Base-by-base conservation (phyloP, 2,797 vertebrate genomes). In the Phylloscopus collybita region DNA sequence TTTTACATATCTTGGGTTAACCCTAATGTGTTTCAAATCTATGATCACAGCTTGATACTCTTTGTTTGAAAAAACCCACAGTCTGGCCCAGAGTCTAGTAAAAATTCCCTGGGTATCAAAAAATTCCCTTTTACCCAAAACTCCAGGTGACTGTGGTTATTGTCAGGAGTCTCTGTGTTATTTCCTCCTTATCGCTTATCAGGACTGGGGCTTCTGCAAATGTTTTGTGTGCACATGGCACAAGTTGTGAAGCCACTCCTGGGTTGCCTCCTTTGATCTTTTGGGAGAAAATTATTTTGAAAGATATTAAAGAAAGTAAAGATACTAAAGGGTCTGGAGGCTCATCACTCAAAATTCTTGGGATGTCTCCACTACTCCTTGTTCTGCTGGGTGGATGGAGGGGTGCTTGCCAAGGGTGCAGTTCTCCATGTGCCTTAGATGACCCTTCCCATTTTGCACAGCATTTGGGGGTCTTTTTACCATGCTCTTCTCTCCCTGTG, bases 1-100 rank as follows among this genome's bases (percentile, higher is more conserved):
- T 86, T 91, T 93, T 91, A 84, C 66, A 57, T 57, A 56, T 71
- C 71, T 93, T 88, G 49, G 89, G 80, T 91, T 95, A 95, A 93
- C 93, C 93, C 72, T 89, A 93, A 86, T 81, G 81, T 26, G 38
- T n/a, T 57, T 29, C 66, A 61, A 84, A 38, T 59, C 89, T 93
- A 16, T 81, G 80, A 89, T 94, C 84, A 89, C 45, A 60, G 62
- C 27, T 64, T 65, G 74, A 78, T 75, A 84, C 62, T 59, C 80
- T 45, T 86, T 91, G 94, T 92, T 93, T 92, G 11, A 89, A 96
- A 84, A 70, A 54, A 5, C 4, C 45, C 8, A 6, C 3, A 22
- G 47, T 57, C 70, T 93, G 81, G 73, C 74, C 66, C 53, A 59
- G 26, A 74, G 45, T 88, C 36, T 47, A 91, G 90, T n/a, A 76